A percentile compares a stretch with the other conserved stretches of the same genome.
These are phyloP conservation scores for Camponotus vicinus DNA, from an alignment of 1,140 invertebrate species.

Conservation along the genomic window DNA sequence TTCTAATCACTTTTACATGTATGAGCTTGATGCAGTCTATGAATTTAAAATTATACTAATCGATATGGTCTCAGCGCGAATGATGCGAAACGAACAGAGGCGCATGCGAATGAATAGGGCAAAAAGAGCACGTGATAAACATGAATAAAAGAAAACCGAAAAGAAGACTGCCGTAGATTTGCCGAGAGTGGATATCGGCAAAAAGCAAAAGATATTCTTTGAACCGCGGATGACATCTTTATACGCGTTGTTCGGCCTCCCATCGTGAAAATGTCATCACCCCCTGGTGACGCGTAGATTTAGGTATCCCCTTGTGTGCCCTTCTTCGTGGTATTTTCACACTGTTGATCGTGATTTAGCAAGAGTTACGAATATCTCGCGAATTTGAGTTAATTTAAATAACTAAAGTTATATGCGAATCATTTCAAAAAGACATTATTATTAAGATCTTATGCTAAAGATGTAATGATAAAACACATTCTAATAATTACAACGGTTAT, in stretches of 20 bases:
- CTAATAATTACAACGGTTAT: neutral
- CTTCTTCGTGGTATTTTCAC: slow-evolving; percentile 58
- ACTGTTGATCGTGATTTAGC: slow-evolving; percentile 25
- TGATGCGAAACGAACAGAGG: neutral
- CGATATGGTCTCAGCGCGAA: neutral
- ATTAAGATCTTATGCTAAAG: neutral
- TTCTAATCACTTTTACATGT: neutral
- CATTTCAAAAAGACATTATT: neutral
- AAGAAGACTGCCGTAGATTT: slow-evolving; percentile 21
- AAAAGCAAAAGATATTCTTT: slow-evolving; percentile 70
- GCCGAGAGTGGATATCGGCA: slow-evolving; percentile 24
- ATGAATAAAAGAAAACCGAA: slow-evolving; percentile 43
- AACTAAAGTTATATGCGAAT: neutral
- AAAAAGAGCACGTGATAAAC: slow-evolving; percentile 66
- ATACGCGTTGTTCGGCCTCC: slow-evolving; percentile 77
- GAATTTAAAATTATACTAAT: slow-evolving; percentile 3
- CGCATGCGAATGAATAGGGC: slow-evolving; percentile 14
- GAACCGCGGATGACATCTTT: slow-evolving; percentile 80
- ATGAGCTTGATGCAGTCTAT: neutral
- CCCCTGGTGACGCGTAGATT: slow-evolving; percentile 81
- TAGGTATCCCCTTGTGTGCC: slow-evolving; percentile 75
- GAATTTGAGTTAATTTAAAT: neutral
- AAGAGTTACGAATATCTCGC: slow-evolving; percentile 47
- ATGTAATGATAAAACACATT: neutral
- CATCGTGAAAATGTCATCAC: slow-evolving; percentile 83